Base-by-base conservation (phyloP, 2,113 vertebrate species). In the Oceanodroma tethys region DNA sequence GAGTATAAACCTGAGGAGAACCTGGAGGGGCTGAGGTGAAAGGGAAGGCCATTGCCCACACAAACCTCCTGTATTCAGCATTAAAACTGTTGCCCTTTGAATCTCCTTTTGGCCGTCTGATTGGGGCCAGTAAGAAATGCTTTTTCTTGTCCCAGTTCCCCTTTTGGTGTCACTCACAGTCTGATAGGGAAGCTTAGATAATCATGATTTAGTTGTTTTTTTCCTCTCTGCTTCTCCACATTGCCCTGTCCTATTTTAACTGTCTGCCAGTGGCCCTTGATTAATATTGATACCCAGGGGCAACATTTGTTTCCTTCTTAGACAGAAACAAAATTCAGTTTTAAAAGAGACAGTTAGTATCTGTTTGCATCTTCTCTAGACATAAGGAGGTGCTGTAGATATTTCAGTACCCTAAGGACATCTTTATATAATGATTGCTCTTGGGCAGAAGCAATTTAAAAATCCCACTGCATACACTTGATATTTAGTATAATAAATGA, bases 401-500 rank as follows among this genome's bases (percentile, higher is more conserved):
- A 80, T 74, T 95, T 93, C 73, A 36, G 40, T 87, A 76, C 93
- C 91, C 94, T 95, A 42, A 94, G 85, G 97, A 90, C 68, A 72
- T 89, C 27, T 93, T 95, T 86, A 83, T 85, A 34, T 90, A 93
- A 92, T 85, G 58, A 89, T 81, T 17, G 45, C 80, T 96, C 38
- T 91, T 85, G 89, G 82, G 82, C 72, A 86, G 82, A 95, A 92
- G 53, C 58, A 81, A 87, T 95, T 94, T 87, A 66, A 96, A 96
- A 90, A 84, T 93, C 81, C 81, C 83, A 82, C 43, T 74, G 80
- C 71, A 67, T 53, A 4, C 62, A 85, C 32, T 89, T 88, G 67
- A 62, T 95, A n/a, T 86, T 97, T 94, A 92, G 81, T 87, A 65
- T 70, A 90, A 93, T 3, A 56, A 97, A 96, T 48, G 68, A 95